Evolutionary conservation across 2,888 invertebrate species (phyloP), one percentile per base, ranked within the genome.

Genomic region (Anarsia innoxiella): DNA sequence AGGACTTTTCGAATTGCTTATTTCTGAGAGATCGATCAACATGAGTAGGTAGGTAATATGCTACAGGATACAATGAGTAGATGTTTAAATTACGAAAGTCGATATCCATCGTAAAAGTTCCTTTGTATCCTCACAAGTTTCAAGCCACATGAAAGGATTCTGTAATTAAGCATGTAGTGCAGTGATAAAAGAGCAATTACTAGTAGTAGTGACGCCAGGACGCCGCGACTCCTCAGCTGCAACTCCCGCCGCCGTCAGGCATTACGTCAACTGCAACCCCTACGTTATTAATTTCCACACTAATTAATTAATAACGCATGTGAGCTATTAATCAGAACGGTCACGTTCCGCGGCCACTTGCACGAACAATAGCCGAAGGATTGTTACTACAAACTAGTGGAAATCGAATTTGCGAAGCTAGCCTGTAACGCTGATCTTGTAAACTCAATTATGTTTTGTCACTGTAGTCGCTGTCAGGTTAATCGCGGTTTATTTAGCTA

Each of bases 291-390:
- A 79, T 80, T 74, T 70, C 58, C 54, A 61, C 48, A 59, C 65
- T 72, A 76, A 79, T 79, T 82, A 82, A 78, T 77, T 72, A 74
- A 73, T 72, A 70, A 73, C 66, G 66, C 68, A 54, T 64, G 63
- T 70, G 59, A 51, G 51, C 64, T 52, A 76, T 79, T 77, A 77
- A 75, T 78, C 73, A 74, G 51, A 53, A 51, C 55, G 60, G 65
- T 60, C 66, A 66, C 58, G 62, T 61, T 57, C 49, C 48, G 16
- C 29, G 35, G 36, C 43, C 40, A 44, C 35, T 32, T 29, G 31
- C 31, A 23, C 11, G 33, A 33, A 33, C 33, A 33, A 33, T 25
- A 10, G 33, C 25, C 26, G 11, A 33, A 33, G 25, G 33, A 14
- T 14, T 32, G 31, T 23, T 25, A 23, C 16, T 32, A 12, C 12